Evolutionary conservation across 2,113 vertebrate species (phyloP), one percentile per base, ranked within the genome.

Genomic region (Onychorhynchus coronatus): DNA sequence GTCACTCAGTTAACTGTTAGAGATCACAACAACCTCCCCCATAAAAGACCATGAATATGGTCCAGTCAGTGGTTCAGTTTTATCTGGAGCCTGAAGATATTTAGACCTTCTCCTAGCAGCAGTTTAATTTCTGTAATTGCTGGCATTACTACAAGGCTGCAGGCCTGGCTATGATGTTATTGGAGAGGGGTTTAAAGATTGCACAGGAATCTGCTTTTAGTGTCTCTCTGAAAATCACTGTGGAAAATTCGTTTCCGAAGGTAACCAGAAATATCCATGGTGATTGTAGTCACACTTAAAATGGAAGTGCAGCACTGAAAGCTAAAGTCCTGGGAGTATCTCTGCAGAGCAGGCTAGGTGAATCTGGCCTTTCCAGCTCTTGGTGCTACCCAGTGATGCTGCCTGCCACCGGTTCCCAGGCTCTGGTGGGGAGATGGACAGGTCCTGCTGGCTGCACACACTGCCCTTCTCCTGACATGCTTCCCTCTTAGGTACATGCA

Each of bases 41-140:
- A 30, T 84, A 63, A 88, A 89, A 74, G 22, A 78, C 31, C 31
- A 9, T 44, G 25, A 73, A 35, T 71, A 12, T 14, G 27, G 58
- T 75, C 73, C 63, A 47, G 71, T 52, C 61, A 30, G 56, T 72
- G 73, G 65, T 71, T 93, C 84, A 49, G 37, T 84, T 67, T 73
- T 62, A 58, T 90, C 42, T 73, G 75, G 66, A 73, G 37, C 79
- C 76, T 78, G 77, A 84, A 91, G 65, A 56, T 44, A 76, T 55
- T 88, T 70, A 89, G 50, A 50, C 73, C 21, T 89, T 35, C 31
- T 84, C 78, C 80, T 62, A 94, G 67, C 39, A 87, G 58, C 25
- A 84, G 74, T 42, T 70, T 89, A 72, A 89, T 95, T 87, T 76
- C 72, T 95, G 49, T 75, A 93, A 75, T 85, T 93, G 31, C 61